Evolutionary conservation across 2,888 invertebrate genomes (phyloP), one percentile per base, ranked within the genome.

Genomic region (Brassicogethes aeneus): DNA sequence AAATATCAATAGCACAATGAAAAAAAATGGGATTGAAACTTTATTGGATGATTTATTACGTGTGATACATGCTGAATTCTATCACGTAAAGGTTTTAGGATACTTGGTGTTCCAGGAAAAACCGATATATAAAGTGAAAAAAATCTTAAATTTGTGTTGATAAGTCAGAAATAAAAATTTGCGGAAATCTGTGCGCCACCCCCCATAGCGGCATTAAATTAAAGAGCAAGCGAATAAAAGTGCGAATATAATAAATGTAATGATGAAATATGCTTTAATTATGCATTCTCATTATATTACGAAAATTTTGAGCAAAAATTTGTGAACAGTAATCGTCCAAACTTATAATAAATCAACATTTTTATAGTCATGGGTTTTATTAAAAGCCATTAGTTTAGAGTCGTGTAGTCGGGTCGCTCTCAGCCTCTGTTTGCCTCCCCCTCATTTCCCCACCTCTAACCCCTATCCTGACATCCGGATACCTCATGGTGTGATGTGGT

Each of bases 261-360:
- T 61, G 62, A 62, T 62, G 62, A 64, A 62, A 60, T 60, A 65
- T 64, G 61, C 61, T 65, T 63, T 65, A 65, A 64, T 64, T 64
- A 64, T 64, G 56, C 61, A 60, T 62, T 61, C 62, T 60, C 55
- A 55, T 57, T 58, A 58, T 60, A 59, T 59, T 57, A 59, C 51
- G 57, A 54, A 59, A 57, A 56, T 64, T 61, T 50, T 58, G 53
- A 50, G 58, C 52, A 62, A 63, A 65, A 65, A 65, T 65, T 65
- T 65, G 65, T 58, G 61, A 64, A 62, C 61, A 59, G 61, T 66
- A 65, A 66, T 65, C 61, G 61, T 57, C 62, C 61, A 60, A 62
- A 64, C 63, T 62, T 60, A 61, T 61, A 65, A 66, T 68, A 68
- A 68, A 68, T 68, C 66, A 68, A 64, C 64, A 68, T 65, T 68